Percentiles rank a stretch among this genome's conserved stretches.
These are phyloP conservation scores for Channa maculata DNA, from an alignment of 2,113 vertebrate species.

Conservation along the genomic window DNA sequence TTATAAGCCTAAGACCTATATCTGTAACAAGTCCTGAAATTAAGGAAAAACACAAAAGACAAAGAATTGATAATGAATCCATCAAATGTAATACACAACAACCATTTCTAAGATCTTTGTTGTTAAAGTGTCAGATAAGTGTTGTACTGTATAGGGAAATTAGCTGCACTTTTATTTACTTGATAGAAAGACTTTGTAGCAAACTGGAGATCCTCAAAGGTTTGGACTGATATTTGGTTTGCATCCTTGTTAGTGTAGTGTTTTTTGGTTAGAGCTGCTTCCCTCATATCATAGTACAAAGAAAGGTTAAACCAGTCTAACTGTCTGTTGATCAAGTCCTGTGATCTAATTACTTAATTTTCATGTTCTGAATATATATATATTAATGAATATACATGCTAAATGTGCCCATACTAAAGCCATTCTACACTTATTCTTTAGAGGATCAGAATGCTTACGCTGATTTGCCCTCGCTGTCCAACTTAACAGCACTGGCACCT, in stretches of 20 bases:
- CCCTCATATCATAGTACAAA: neutral
- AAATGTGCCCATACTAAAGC: too few species aligned
- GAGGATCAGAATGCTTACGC: slow-evolving; percentile 87
- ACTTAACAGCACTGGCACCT: slow-evolving; percentile 92
- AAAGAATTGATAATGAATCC: neutral
- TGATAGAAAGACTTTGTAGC: neutral
- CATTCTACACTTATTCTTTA: neutral
- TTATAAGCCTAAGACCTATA: neutral
- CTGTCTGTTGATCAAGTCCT: too few species aligned
- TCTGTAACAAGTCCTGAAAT: neutral
- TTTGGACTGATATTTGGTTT: neutral
- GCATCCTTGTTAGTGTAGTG: neutral
- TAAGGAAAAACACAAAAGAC: slow-evolving; percentile 2
- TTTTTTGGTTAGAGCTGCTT: neutral
- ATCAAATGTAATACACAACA: neutral
- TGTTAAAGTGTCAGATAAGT: neutral
- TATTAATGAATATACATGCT: too few species aligned
- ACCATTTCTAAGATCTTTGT: neutral
- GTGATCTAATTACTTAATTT: too few species aligned
- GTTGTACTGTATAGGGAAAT: neutral
- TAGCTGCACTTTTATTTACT: neutral
- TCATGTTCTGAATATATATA: too few species aligned
- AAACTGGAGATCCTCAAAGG: neutral
- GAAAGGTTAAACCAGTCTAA: neutral
- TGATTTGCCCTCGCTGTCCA: slow-evolving; percentile 94